Evolutionary conservation across 2,888 invertebrate species (phyloP), one percentile per base, ranked within the genome.

Genomic region (Perizoma affinitatum): DNA sequence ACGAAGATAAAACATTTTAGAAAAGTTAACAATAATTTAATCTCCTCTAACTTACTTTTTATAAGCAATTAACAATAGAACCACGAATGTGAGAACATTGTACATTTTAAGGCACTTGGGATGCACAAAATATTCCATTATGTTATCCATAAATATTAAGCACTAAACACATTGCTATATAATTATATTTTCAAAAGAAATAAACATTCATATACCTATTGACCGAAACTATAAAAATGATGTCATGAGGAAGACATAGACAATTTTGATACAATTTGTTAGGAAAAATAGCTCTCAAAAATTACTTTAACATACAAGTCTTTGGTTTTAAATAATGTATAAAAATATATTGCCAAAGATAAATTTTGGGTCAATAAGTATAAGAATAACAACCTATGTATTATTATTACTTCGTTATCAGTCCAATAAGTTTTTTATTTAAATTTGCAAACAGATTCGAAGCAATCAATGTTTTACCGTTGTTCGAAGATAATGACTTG

Each of bases 21-120:
- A 83, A 87, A 88, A 90, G 85, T 91, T 90, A 92, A 91, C 90
- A 91, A 91, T 91, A 90, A 90, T 90, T 91, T 91, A 91, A 90
- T 91, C 90, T 91, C 89, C 83, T 88, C 87, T 88, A 88, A 83
- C 84, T 85, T 85, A 84, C 80, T 83, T 83, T 75, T 68, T 79
- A 80, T 78, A 88, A 89, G 86, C 86, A 84, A 75, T 83, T 87
- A 90, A 90, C 88, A 90, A 81, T 86, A 90, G 87, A 87, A 90
- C 87, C 91, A 86, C 82, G 79, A 82, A 79, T 76, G 80, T 82
- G 78, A 82, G 83, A 86, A 86, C 79, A 87, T 90, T 89, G 88
- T 90, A 90, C 90, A 90, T 82, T 84, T 84, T 87, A 91, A 91
- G 90, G 91, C 91, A 91, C 91, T 86, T 88, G 84, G 78, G 87